Evolutionary conservation across 2,797 vertebrate genomes (phyloP).

Genomic region (Diglossa cyanea): DNA sequence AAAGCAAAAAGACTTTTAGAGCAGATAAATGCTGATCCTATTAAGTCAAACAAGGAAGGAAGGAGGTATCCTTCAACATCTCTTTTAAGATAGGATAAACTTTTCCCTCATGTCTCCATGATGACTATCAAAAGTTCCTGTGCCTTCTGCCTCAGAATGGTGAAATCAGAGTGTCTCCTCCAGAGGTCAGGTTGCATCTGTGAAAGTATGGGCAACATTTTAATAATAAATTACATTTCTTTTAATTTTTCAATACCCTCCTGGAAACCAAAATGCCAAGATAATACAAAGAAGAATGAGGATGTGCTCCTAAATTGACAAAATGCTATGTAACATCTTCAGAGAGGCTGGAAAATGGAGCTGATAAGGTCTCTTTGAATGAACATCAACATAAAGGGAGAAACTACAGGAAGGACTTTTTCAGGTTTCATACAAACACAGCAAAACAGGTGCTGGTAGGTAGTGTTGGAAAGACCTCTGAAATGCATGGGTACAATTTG

Average conservation of each 20-base stretch:
- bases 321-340: background rate
- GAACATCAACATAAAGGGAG: background rate
- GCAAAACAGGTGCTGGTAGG: background rate
- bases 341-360: background rate
- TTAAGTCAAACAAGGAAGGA: background rate
- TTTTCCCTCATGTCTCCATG: fast-evolving
- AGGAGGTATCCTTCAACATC: background rate
- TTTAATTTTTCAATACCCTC: background rate
- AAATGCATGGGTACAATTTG: background rate
- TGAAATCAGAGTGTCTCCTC: background rate
- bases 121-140: background rate
- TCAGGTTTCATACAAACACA: background rate
- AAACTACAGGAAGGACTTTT: background rate
- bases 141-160: background rate
- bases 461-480: background rate
- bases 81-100: background rate
- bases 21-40: background rate
- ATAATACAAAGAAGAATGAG: background rate
- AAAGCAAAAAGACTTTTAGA: background rate
- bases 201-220: background rate
- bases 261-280: background rate
- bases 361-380: background rate
- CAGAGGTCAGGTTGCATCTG: background rate
- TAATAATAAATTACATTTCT: background rate
- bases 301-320: background rate